Evolutionary conservation across 1,140 invertebrate species (phyloP).

Genomic region (Papilio glaucus): DNA sequence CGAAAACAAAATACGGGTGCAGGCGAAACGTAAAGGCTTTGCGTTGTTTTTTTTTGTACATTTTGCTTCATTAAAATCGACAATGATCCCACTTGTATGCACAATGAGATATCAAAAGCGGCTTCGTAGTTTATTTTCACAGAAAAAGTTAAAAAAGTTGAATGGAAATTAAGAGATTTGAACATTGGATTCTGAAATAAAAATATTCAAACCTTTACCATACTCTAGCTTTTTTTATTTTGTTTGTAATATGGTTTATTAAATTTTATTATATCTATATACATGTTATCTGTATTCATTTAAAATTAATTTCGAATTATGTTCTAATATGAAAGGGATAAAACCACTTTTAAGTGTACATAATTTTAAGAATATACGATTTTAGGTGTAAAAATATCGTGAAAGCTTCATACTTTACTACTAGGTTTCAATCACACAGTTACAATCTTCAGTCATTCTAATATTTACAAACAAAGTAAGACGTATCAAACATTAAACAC

Average conservation of each 20-base stretch:
- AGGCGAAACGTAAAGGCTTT: conserved; percentile 61
- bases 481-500: conserved; percentile 25
- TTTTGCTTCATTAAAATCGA: conserved; percentile 41
- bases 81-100: conserved; percentile 37
- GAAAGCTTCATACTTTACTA: too few species aligned
- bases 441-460: neutral
- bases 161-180: neutral
- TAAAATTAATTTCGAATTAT: too few species aligned
- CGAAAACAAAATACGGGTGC: conserved; percentile 77
- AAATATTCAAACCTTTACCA: conserved; percentile 25
- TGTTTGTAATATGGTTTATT: conserved; percentile 4
- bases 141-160: neutral
- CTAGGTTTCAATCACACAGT: too few species aligned
- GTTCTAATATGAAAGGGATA: too few species aligned
- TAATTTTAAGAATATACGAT: too few species aligned
- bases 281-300: too few species aligned
- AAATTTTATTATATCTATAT: too few species aligned
- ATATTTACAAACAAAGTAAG: neutral
- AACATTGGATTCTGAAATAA: conserved; percentile 19
- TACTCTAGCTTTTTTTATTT: conserved; percentile 43
- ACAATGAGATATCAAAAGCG: conserved; percentile 39
- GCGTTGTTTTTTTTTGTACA: conserved; percentile 56
- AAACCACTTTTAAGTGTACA: too few species aligned
- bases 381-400: too few species aligned
- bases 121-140: conserved; percentile 19